Percentiles rank a stretch among this genome's conserved stretches.
These are phyloP conservation scores for Maconellicoccus hirsutus DNA, from an alignment of 1,140 invertebrate species.

Conservation along the genomic window DNA sequence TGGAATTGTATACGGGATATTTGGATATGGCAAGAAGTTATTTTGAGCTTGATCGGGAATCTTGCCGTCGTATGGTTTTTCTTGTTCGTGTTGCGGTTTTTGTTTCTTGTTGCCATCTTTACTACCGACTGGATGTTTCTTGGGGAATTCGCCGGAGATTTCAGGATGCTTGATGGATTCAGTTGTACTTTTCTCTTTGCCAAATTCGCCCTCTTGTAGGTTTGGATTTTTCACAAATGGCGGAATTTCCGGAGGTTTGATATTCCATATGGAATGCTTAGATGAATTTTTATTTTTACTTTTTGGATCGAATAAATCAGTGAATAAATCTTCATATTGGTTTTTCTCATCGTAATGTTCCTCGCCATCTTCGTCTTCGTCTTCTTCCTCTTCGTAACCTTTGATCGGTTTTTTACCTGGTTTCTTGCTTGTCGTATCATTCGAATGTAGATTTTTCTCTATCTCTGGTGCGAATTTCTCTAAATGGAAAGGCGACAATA, in stretches of 20 bases:
- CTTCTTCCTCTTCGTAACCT: background rate
- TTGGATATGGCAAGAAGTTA: conserved; percentile 12
- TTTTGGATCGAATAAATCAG: conserved; percentile 1
- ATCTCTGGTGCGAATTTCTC: conserved; percentile 24
- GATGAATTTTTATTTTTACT: conserved; percentile 11
- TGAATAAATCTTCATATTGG: conserved; percentile 13
- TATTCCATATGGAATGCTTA: background rate
- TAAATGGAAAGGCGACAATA: conserved; percentile 24
- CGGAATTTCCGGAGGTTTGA: background rate
- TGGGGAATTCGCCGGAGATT: background rate
- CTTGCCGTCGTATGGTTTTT: background rate
- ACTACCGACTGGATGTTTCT: background rate
- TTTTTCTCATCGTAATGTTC: conserved; percentile 17
- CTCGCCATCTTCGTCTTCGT: background rate
- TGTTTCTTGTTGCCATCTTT: background rate
- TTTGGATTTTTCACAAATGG: background rate
- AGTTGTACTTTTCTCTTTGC: background rate
- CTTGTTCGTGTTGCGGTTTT: background rate
- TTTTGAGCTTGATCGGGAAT: background rate
- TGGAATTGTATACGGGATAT: background rate
- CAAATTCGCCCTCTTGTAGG: background rate
- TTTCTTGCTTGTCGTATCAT: background rate
- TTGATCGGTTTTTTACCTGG: conserved; percentile 9
- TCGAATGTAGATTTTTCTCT: conserved; percentile 10
- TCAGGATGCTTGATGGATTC: background rate